A percentile compares a stretch with the other conserved stretches of the same genome.
Conservation (phyloP, 2,797 vertebrate genomes). For the Paguma larvata region DNA sequence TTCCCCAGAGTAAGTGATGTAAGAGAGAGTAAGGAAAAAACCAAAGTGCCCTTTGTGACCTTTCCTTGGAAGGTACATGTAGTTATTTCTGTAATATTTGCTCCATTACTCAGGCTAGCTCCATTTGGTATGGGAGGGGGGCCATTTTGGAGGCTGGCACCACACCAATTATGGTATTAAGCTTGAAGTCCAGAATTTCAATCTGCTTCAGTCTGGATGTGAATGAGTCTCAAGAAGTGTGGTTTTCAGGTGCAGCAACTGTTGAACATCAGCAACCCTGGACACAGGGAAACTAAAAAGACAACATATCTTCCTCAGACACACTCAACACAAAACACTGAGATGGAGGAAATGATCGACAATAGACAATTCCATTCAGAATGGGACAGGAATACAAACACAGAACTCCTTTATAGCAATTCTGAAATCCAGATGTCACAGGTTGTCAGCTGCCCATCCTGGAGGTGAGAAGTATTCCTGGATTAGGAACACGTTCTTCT, state of each 20-base stretch:
- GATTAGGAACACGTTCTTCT: not conserved
- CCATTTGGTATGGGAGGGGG: not conserved
- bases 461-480: not conserved
- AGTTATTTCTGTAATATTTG: not conserved
- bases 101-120: not conserved
- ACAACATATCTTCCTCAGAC: not conserved
- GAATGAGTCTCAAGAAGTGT: not conserved
- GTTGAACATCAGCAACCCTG: not conserved
- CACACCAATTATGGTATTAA: not conserved
- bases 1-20: not conserved
- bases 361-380: not conserved
- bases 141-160: not conserved
- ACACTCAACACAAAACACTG: not conserved
- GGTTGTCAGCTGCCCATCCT: not conserved
- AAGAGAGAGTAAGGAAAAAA: not conserved
- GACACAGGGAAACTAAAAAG: not conserved
- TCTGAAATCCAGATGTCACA: conserved; percentile 4
- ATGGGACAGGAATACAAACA: not conserved
- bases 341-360: not conserved
- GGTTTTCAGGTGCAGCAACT: not conserved
- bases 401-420: not conserved
- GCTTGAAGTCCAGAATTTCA: not conserved
- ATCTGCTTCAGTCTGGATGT: not conserved
- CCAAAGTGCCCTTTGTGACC: not conserved
- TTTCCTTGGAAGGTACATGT: not conserved